A percentile compares a stretch with the other conserved stretches of the same genome.
Conservation (phyloP, 2,888 invertebrate species). For the Ernsta delagoae region DNA sequence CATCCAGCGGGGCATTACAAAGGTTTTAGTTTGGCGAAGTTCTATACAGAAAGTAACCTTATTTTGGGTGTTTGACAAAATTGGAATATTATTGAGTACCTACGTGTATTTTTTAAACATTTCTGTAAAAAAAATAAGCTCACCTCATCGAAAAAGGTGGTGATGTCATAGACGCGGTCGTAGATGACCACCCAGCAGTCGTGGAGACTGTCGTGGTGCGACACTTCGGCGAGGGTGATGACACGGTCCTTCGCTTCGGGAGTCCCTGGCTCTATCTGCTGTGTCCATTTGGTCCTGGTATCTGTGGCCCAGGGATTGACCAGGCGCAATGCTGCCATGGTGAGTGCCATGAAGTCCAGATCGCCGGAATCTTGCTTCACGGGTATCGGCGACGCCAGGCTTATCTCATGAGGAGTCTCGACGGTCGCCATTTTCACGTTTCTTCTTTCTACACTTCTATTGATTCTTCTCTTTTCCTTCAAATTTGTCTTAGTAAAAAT, state of each 20-base stretch:
- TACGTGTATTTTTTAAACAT: no score
- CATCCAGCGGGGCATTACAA: no score
- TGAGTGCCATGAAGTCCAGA: conserved; percentile 72
- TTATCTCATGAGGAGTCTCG: conserved; percentile 67
- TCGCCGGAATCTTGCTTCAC: conserved; percentile 65
- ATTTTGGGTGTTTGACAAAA: no score
- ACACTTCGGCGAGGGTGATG: conserved; percentile 90
- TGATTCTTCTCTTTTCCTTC: not conserved
- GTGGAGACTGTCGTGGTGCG: conserved; percentile 88
- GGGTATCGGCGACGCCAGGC: conserved; percentile 60
- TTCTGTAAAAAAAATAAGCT: conserved; percentile 46
- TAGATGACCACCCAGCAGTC: conserved; percentile 96
- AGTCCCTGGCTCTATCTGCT: conserved; percentile 58
- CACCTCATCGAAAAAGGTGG: conserved; percentile 89
- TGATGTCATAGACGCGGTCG: conserved; percentile 93
- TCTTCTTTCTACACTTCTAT: no score
- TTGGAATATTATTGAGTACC: no score
- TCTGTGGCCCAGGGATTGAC: conserved; percentile 74
- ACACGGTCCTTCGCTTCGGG: conserved; percentile 71
- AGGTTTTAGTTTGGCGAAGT: no score
- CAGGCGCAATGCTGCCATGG: conserved; percentile 78
- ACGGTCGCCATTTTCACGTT: conserved; percentile 76
- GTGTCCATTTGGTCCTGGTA: conserved; percentile 57
- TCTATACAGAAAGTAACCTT: no score
- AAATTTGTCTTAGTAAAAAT: not conserved